Evolutionary conservation across 2,113 vertebrate genomes (phyloP).

Genomic region (Progne subis): DNA sequence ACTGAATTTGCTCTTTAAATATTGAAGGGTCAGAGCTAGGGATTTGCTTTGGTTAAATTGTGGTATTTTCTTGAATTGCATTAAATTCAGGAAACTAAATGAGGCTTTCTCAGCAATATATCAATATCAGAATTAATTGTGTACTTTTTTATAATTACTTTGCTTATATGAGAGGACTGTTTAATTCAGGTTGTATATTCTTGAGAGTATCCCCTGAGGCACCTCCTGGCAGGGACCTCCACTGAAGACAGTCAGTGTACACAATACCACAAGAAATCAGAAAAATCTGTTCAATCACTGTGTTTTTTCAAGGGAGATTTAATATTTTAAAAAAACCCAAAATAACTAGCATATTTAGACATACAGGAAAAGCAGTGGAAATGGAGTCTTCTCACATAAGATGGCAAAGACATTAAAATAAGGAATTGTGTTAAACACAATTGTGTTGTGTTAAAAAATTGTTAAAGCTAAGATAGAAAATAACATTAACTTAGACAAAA

Average conservation of each 20-base stretch:
- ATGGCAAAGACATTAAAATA: not conserved
- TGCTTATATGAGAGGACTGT: not conserved
- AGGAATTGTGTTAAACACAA: not conserved
- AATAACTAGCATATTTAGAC: not conserved
- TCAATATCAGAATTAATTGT: not conserved
- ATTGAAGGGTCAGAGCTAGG: constrained; percentile 13
- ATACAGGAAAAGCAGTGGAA: not conserved
- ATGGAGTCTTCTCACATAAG: not conserved
- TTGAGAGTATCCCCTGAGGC: not conserved
- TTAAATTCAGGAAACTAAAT: not conserved
- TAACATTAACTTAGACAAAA: not conserved
- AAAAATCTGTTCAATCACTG: not conserved
- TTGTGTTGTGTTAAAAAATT: not conserved
- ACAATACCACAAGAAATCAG: not conserved
- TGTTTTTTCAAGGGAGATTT: not conserved
- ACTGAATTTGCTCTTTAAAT: constrained; percentile 35
- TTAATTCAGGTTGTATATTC: not conserved
- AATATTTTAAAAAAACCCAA: not conserved
- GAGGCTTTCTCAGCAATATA: not conserved
- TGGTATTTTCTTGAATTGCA: not conserved
- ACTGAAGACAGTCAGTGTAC: not conserved
- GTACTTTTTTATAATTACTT: not conserved
- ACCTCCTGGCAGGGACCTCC: not conserved
- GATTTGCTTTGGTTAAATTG: not conserved
- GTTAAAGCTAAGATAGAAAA: not conserved